Conservation (phyloP, 2,888 invertebrate species). For the Clostera curtula region DNA sequence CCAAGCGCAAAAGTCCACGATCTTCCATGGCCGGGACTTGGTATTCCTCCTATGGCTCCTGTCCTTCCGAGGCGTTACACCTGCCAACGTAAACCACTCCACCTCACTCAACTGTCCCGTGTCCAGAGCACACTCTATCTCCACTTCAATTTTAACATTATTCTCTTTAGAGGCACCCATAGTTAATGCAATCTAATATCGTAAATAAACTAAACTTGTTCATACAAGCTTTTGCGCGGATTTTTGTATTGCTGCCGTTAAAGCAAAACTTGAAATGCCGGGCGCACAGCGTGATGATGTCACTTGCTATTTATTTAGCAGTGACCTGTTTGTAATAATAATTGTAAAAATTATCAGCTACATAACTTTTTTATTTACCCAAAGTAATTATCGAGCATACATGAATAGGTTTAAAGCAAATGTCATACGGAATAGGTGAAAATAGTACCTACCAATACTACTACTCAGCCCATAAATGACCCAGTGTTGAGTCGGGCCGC, state of each 20-base stretch:
- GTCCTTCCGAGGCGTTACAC: constrained; percentile 51
- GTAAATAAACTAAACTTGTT: not conserved
- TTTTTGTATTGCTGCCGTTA: constrained; percentile 17
- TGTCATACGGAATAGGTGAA: too few species aligned
- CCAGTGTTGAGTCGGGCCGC: too few species aligned
- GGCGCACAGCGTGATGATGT: constrained; percentile 31
- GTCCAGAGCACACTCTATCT: constrained; percentile 50
- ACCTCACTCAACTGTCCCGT: constrained; percentile 41
- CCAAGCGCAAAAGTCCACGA: constrained; percentile 61
- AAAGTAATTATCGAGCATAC: too few species aligned
- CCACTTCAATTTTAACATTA: constrained; percentile 45
- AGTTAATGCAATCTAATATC: not conserved
- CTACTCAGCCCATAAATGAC: too few species aligned
- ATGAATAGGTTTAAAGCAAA: too few species aligned
- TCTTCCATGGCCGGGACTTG: constrained; percentile 46
- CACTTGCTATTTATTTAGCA: constrained; percentile 32
- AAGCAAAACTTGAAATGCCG: constrained; percentile 19
- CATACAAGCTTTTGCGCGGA: constrained; percentile 2
- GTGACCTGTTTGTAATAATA: constrained; percentile 22
- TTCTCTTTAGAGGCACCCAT: constrained; percentile 28
- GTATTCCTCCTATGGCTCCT: constrained; percentile 35
- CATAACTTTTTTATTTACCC: constrained; percentile 37
- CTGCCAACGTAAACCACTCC: constrained; percentile 61
- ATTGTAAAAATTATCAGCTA: constrained; percentile 31
- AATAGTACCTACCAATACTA: too few species aligned